A percentile compares a stretch with the other conserved stretches of the same genome.
These are phyloP conservation scores for Ammodramus savannarum DNA, from an alignment of 2,113 vertebrate genomes.

Conservation along the genomic window DNA sequence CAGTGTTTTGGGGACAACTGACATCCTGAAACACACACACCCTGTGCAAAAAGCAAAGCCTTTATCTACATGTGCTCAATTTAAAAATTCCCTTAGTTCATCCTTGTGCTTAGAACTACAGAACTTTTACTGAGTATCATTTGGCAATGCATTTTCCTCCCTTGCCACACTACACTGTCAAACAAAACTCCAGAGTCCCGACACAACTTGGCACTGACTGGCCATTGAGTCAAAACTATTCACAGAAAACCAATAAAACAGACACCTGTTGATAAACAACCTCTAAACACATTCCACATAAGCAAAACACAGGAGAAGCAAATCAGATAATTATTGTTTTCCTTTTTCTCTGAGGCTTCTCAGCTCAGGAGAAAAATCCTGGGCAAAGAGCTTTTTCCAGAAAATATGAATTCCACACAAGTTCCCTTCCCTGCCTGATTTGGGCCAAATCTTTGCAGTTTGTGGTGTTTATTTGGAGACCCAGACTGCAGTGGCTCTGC, in stretches of 20 bases:
- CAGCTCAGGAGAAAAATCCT: no score
- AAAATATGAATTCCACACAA: not conserved
- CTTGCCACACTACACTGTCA: not conserved
- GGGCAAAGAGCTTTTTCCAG: no score
- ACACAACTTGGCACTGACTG: no score
- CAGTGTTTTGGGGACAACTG: not conserved
- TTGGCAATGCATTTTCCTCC: not conserved
- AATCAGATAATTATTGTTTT: no score
- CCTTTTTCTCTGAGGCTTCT: no score
- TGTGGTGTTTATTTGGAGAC: not conserved
- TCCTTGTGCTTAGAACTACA: not conserved
- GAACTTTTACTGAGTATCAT: not conserved
- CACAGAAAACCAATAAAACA: no score
- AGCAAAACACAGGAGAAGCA: no score
- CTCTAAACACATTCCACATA: no score
- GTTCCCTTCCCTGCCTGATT: not conserved
- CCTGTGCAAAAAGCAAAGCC: not conserved
- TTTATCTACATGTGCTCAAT: not conserved
- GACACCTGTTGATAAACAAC: no score
- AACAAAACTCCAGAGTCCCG: not conserved
- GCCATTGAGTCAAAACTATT: no score
- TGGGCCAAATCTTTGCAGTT: not conserved
- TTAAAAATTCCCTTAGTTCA: not conserved
- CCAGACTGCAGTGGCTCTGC: not conserved
- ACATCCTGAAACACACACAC: not conserved